Evolutionary conservation across 2,888 invertebrate species (phyloP).

Genomic region (Loripinus fragilis): DNA sequence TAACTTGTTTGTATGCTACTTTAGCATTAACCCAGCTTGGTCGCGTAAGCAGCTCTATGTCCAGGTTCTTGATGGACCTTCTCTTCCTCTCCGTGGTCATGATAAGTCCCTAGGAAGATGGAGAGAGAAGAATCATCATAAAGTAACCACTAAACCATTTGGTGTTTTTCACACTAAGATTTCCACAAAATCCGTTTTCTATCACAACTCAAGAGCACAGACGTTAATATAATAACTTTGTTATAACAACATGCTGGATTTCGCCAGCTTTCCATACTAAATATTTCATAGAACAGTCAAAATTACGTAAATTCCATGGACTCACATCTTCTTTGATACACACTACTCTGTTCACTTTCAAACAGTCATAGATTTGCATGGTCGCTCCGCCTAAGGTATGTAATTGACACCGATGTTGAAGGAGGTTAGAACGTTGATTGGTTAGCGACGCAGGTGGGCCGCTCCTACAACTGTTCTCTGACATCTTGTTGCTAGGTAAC

Average conservation of each 20-base stretch:
- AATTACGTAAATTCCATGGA: slow-evolving; percentile 64
- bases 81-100: slow-evolving; percentile 75
- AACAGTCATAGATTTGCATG: slow-evolving; percentile 75
- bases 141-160: slow-evolving; percentile 45
- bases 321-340: slow-evolving; percentile 59
- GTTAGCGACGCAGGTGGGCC: slow-evolving; percentile 74
- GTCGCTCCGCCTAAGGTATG: slow-evolving; percentile 74
- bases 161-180: slow-evolving; percentile 30
- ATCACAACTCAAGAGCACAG: slow-evolving; percentile 17
- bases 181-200: slow-evolving; percentile 38
- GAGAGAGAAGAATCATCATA: slow-evolving; percentile 52
- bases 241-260: slow-evolving; percentile 65
- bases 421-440: slow-evolving; percentile 76
- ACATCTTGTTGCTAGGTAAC: slow-evolving; percentile 83
- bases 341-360: slow-evolving; percentile 60
- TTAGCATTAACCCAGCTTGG: slow-evolving; percentile 99
- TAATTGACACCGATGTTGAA: slow-evolving; percentile 77
- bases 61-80: slow-evolving; percentile 69
- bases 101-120: slow-evolving; percentile 65
- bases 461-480: slow-evolving; percentile 78
- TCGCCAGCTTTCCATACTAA: slow-evolving; percentile 72
- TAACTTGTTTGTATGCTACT: slow-evolving; percentile 96
- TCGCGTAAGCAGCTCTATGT: slow-evolving; percentile 93
- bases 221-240: slow-evolving; percentile 19
- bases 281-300: slow-evolving; percentile 64